A percentile compares a stretch with the other conserved stretches of the same genome.
Evolutionary conservation across 2,888 invertebrate genomes (phyloP).

Genomic region (Scaptomyza caliginosa): DNA sequence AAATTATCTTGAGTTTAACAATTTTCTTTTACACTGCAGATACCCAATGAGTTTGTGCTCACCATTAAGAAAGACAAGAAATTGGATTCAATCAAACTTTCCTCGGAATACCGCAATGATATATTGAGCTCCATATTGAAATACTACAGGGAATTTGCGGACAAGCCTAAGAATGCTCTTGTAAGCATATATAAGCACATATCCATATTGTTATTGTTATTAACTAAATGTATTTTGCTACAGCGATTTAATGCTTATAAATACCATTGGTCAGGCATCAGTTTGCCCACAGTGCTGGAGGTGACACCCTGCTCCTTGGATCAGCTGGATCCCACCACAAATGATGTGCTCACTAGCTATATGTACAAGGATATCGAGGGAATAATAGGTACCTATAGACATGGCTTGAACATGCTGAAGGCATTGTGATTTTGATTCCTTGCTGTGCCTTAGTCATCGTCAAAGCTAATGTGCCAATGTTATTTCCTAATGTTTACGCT

Average conservation of each 20-base stretch:
- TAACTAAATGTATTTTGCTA: constrained; percentile 2
- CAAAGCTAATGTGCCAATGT: constrained; percentile 13
- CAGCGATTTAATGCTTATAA: constrained; percentile 96
- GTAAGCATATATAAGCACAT: constrained; percentile 85
- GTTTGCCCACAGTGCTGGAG: constrained; percentile 94
- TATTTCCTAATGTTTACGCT: constrained; percentile 1
- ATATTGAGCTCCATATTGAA: constrained; percentile 95
- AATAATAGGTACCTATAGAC: constrained; percentile 85
- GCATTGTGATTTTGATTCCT: not conserved
- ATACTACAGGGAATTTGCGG: constrained; percentile 91
- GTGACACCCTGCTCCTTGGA: constrained; percentile 96
- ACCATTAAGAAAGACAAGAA: constrained; percentile 95
- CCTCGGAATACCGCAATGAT: constrained; percentile 96
- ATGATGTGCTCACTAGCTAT: constrained; percentile 92
- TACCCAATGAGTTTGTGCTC: constrained; percentile 89
- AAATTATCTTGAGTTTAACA: constrained; percentile 12
- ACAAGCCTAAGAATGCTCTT: constrained; percentile 91
- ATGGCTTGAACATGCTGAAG: constrained; percentile 40
- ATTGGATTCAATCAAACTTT: constrained; percentile 97
- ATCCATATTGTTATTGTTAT: not conserved
- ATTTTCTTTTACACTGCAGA: constrained; percentile 76
- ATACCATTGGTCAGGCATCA: constrained; percentile 97
- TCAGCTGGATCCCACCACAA: constrained; percentile 95
- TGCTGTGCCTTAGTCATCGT: constrained; percentile 11
- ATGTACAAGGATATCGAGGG: constrained; percentile 94